A percentile compares a stretch with the other conserved stretches of the same genome.
Evolutionary conservation across 2,888 invertebrate genomes (phyloP).

Genomic region (Napeogenes inachia): DNA sequence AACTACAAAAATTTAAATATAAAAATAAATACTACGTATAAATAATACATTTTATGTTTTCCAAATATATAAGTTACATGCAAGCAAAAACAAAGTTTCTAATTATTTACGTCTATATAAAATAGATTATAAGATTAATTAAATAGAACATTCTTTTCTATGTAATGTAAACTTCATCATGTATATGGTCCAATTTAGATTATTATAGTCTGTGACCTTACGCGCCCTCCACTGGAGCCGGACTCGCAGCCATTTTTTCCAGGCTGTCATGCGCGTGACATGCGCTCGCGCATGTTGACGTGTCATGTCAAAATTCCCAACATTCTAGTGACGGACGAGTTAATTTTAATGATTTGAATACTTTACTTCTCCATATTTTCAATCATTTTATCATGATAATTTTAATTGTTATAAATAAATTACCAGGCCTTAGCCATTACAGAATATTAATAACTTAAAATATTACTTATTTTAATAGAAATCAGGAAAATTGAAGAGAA

Average conservation of each 20-base stretch:
- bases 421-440: not conserved
- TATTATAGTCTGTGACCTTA: conserved; percentile 33
- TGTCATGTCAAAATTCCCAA: conserved; percentile 58
- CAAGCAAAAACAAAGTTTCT: too few relatives aligned
- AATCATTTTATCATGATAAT: conserved; percentile 8
- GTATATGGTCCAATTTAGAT: conserved; percentile 52
- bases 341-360: conserved; percentile 49
- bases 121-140: too few relatives aligned
- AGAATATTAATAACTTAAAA: not conserved
- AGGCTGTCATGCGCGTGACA: conserved; percentile 47
- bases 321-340: conserved; percentile 65
- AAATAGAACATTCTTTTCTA: not conserved
- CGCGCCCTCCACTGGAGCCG: conserved; percentile 29
- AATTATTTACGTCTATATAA: too few relatives aligned
- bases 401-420: not conserved
- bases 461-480: not conserved
- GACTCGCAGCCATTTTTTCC: conserved; percentile 37
- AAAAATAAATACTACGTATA: too few relatives aligned
- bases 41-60: too few relatives aligned
- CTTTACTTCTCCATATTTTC: conserved; percentile 15
- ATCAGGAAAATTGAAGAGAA: not conserved
- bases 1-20: too few relatives aligned
- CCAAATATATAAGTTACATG: too few relatives aligned
- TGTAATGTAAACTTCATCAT: not conserved
- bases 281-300: conserved; percentile 52